These are phyloP conservation scores for Osmerus mordax DNA, from an alignment of 2,113 vertebrate species.

Conservation along the genomic window DNA sequence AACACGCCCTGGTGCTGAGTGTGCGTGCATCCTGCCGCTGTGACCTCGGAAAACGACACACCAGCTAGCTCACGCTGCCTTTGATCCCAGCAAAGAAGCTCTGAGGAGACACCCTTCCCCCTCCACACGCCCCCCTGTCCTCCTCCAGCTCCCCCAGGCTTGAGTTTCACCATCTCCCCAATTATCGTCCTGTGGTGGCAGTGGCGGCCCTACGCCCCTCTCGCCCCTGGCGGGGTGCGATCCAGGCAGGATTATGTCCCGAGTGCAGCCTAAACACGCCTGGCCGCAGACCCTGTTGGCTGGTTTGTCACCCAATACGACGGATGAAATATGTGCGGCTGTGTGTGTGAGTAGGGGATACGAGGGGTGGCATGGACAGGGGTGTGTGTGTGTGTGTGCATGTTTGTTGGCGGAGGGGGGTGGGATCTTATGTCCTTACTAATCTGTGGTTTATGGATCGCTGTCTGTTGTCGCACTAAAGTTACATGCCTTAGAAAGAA, in stretches of 20 bases:
- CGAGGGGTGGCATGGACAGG: background rate
- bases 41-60: slow-evolving; percentile 30
- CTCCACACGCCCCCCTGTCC: slow-evolving; percentile 5
- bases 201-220: slow-evolving; percentile 44
- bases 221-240: slow-evolving; percentile 41
- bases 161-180: slow-evolving; percentile 39
- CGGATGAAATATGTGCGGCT: slow-evolving; percentile 24
- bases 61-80: slow-evolving; percentile 14
- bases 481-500: too few relatives aligned
- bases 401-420: background rate
- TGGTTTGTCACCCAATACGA: slow-evolving; percentile 50
- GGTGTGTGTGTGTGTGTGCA: background rate
- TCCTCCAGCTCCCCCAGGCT: slow-evolving; percentile 18
- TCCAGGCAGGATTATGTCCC: slow-evolving; percentile 45
- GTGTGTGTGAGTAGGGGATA: background rate
- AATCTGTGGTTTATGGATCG: background rate
- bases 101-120: slow-evolving; percentile 6
- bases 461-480: slow-evolving; percentile 3
- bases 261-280: slow-evolving; percentile 39
- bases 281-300: slow-evolving; percentile 31
- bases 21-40: slow-evolving; percentile 15
- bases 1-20: slow-evolving; percentile 21
- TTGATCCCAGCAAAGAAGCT: slow-evolving; percentile 30
- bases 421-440: too few relatives aligned
- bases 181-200: slow-evolving; percentile 33